Evolutionary conservation across 92 coral and sea anemone species (phyloP), one percentile per base, ranked within the genome.

Genomic region (Montipora capitata): DNA sequence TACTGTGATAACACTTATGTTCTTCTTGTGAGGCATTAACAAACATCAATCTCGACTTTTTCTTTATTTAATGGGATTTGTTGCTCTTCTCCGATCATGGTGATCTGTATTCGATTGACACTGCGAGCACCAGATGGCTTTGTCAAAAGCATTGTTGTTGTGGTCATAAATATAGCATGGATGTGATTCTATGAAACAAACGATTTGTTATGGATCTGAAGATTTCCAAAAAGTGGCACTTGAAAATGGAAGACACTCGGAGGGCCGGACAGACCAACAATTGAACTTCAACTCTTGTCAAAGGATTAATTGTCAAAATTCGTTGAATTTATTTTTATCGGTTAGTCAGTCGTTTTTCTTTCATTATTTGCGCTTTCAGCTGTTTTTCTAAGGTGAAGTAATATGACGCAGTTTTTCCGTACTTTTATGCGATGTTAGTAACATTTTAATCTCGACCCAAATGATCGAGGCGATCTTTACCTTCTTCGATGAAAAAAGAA

Each of bases 1-100:
- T 49, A 73, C 77, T 10, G 61, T 73, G 58, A 20, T 73, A 11
- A 73, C 77, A 1, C 9, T 45, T 9, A 73, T 73, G 61, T 17
- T 73, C 52, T 73, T 73, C 35, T 35, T 73, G 11, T 73, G 59
- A 73, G 61, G n/a, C 35, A 20, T 10, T 10, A 17, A 8, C 1
- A 44, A 40, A 2, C 48, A 6, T 41, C 39, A 5, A 69, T 69
- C 15, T 17, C 77, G n/a, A 72, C 40, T 48, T 72, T 45, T 10
- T 7, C 12, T 9, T 35, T 67, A 11, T 3, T 4, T 40, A 1
- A 38, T 11, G 7, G 40, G 6, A 69, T 40, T 41, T 40, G 14
- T 69, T 69, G 9, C 8, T 16, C 39, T 68, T 12, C 73, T 69
- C 14, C 20, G 52, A 15, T 40, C 52, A 45, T 16, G 77, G 27